A percentile compares a stretch with the other conserved stretches of the same genome.
phyloP scores from a whole-genome alignment of 2,797 vertebrate species.

The Cephalopachus bancanus region DNA sequence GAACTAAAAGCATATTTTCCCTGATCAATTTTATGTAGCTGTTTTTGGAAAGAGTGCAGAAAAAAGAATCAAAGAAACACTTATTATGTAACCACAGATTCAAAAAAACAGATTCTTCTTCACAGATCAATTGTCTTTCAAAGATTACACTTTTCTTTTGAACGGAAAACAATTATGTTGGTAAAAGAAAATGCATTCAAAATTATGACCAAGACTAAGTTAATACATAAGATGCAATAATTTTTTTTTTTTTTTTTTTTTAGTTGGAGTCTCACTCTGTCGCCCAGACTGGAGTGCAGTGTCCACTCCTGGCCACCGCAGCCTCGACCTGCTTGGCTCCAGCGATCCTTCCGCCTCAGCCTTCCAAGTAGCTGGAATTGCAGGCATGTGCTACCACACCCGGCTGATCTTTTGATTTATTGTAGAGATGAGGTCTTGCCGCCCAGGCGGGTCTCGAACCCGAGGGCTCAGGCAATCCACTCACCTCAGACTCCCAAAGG shows the following conservation, averaged over 20 bases:
- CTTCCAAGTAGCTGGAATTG: too few species aligned
- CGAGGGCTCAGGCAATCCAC: too few species aligned
- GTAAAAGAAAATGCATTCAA: conserved; percentile 27
- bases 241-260: background rate
- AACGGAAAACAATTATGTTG: conserved; percentile 26
- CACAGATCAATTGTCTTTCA: conserved; percentile 6
- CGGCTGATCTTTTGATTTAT: too few species aligned
- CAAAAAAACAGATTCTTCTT: background rate
- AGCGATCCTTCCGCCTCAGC: too few species aligned
- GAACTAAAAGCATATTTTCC: background rate
- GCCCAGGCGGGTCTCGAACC: too few species aligned
- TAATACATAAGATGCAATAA: background rate
- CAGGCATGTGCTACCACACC: too few species aligned
- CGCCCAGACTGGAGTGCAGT: too few species aligned
- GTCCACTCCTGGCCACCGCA: too few species aligned
- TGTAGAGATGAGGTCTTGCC: too few species aligned
- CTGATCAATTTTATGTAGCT: background rate
- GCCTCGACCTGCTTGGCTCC: too few species aligned
- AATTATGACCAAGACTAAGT: conserved; percentile 21
- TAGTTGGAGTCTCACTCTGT: too few species aligned
- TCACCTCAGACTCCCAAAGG: too few species aligned
- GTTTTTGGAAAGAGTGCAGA: background rate
- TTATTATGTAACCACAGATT: background rate
- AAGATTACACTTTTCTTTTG: background rate
- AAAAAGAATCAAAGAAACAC: conserved; percentile 42